phyloP scores from a whole-genome alignment of 1,140 invertebrate species.

The Bombus sylvicola region DNA sequence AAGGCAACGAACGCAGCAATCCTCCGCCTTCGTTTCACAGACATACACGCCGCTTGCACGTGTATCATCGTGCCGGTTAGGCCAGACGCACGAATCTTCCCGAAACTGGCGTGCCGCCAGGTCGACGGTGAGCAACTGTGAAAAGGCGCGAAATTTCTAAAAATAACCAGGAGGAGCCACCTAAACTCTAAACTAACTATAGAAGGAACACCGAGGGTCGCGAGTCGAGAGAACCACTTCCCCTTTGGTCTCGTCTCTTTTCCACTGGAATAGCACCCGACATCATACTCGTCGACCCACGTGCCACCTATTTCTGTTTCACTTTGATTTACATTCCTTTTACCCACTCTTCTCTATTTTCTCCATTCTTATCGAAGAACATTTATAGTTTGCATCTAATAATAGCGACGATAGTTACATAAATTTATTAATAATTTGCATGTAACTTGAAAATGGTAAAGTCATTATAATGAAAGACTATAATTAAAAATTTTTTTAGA shows the following conservation, averaged over 20 bases:
- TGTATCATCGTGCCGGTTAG: slow-evolving; percentile 22
- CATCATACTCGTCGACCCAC: slow-evolving; percentile 10
- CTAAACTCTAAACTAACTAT: slow-evolving; percentile 39
- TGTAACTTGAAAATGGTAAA: too few relatives aligned
- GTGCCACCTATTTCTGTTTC: slow-evolving; percentile 13
- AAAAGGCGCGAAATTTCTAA: slow-evolving; percentile 69
- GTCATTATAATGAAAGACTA: background rate
- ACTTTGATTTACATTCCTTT: background rate
- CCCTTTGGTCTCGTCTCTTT: background rate
- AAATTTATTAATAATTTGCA: too few relatives aligned
- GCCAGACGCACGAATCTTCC: slow-evolving; percentile 47
- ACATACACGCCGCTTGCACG: slow-evolving; percentile 37
- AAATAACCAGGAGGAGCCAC: slow-evolving; percentile 46
- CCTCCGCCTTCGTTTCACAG: background rate
- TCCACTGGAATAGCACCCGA: background rate
- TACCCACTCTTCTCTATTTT: background rate
- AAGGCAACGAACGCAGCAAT: slow-evolving; percentile 21
- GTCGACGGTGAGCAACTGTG: slow-evolving; percentile 29
- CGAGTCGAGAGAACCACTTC: slow-evolving; percentile 19
- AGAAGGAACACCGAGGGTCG: background rate
- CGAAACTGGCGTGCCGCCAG: slow-evolving; percentile 55
- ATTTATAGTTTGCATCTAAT: too few relatives aligned
- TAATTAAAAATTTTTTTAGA: fast-evolving
- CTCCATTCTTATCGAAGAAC: too few relatives aligned
- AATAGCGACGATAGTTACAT: too few relatives aligned